Evolutionary conservation across 2,888 invertebrate genomes (phyloP), one percentile per base, ranked within the genome.

Genomic region (Eristalinus aeneus): DNA sequence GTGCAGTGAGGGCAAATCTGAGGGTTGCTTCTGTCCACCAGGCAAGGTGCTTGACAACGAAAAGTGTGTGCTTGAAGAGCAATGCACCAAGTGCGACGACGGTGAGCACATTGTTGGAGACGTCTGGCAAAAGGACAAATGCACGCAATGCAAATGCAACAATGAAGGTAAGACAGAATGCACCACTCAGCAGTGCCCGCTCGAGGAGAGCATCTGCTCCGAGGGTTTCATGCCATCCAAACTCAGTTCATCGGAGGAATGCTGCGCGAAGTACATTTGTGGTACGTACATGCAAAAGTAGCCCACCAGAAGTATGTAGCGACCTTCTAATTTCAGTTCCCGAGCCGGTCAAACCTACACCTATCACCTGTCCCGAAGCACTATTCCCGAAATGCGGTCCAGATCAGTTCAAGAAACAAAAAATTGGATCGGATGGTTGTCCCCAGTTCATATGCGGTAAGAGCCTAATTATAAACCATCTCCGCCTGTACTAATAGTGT

Each of bases 11-110:
- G 92, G 91, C 11, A 92, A 93, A 0, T 94, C 94, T 0, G 97
- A 97, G 90, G 97, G 97, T 1, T 98, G 98, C 92, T 97, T 96
- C 94, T 98, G 98, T 92, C 96, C 97, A 0, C 92, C 94, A 67
- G 96, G 96, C 80, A 94, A 95, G 92, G 95, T 96, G 0, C 93
- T 96, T 87, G 94, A 95, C 75, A 95, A 96, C 89, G 95, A 94
- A 81, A 95, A 94, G 5, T 98, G 98, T 89, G 94, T 97, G 0
- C 93, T 94, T 10, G 94, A 94, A 39, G 92, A 93, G 58, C 93
- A 95, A 88, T 96, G 96, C 91, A 94, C 94, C 89, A 94, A 95
- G 0, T 97, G 97, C 89, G 97, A 97, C 89, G 94, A 95, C 3
- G 94, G 95, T 64, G 94, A 94, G 0, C 96, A 96, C 90, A 92